Evolutionary conservation across 2,113 vertebrate genomes (phyloP).

Genomic region (Sinocyclocheilus rhinocerous): DNA sequence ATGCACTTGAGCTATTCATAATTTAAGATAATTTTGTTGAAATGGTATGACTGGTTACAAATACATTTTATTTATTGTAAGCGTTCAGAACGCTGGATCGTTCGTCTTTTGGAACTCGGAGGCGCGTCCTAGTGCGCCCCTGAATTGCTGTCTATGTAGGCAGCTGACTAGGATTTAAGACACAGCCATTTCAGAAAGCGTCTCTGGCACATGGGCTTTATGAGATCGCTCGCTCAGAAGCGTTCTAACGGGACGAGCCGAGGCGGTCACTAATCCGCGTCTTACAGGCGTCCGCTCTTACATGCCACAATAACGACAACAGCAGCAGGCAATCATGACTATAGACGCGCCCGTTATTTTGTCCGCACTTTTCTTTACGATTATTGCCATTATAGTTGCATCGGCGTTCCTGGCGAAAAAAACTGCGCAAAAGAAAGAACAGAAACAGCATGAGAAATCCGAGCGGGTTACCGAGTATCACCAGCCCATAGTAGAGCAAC

Average conservation of each 20-base stretch:
- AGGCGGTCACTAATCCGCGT: slow-evolving; percentile 23
- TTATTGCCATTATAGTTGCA: slow-evolving; percentile 67
- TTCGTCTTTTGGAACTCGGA: neutral
- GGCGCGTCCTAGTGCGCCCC: neutral
- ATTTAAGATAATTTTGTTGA: neutral
- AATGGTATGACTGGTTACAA: neutral
- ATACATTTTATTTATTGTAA: neutral
- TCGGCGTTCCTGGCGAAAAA: slow-evolving; percentile 60
- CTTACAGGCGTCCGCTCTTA: neutral
- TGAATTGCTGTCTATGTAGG: neutral
- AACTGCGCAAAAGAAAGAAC: slow-evolving; percentile 39
- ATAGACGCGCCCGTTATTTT: slow-evolving; percentile 68
- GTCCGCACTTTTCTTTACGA: slow-evolving; percentile 70
- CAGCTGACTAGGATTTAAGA: neutral
- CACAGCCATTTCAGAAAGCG: neutral
- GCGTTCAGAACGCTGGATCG: neutral
- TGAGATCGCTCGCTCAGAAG: slow-evolving; percentile 22
- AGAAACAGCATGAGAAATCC: slow-evolving; percentile 8
- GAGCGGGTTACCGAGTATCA: neutral
- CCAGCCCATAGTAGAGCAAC: slow-evolving; percentile 19
- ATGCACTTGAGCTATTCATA: neutral
- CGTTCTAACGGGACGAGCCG: slow-evolving; percentile 46
- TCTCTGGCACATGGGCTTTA: slow-evolving; percentile 43
- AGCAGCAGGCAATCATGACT: slow-evolving; percentile 58
- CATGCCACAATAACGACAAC: neutral